Percentiles rank a stretch among this genome's conserved stretches.
These are phyloP conservation scores for Alloplasta piceator DNA, from an alignment of 2,888 invertebrate genomes.

Conservation along the genomic window DNA sequence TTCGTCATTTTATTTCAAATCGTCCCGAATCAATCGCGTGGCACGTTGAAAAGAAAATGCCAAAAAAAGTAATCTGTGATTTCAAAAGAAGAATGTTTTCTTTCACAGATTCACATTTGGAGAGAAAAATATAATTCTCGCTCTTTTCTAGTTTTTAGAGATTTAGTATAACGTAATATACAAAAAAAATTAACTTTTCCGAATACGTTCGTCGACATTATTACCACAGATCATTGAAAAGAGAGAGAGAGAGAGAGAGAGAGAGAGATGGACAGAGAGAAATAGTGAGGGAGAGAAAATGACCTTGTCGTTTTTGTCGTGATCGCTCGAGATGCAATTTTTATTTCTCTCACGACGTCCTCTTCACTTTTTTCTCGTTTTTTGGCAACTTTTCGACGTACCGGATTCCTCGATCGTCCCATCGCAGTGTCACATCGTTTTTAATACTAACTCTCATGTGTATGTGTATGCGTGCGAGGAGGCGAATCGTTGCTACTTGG, in stretches of 20 bases:
- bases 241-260: no score
- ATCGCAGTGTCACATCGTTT: conserved; percentile 51
- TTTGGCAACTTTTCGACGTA: conserved; percentile 69
- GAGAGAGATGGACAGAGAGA: no score
- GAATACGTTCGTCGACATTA: conserved; percentile 47
- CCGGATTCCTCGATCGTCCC: conserved; percentile 58
- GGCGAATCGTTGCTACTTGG: conserved; percentile 71
- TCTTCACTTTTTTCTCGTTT: conserved; percentile 43
- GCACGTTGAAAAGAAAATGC: conserved; percentile 36
- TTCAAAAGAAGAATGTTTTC: conserved; percentile 12
- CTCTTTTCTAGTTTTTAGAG: not conserved
- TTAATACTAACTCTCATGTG: conserved; percentile 66
- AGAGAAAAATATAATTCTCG: conserved; percentile 26
- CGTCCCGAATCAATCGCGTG: conserved; percentile 43
- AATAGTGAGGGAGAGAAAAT: conserved; percentile 14
- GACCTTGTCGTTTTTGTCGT: conserved; percentile 23
- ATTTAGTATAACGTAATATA: conserved; percentile 62
- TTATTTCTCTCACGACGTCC: conserved; percentile 24
- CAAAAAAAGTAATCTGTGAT: conserved; percentile 5
- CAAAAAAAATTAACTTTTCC: conserved; percentile 70
- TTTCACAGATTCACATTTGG: conserved; percentile 31
- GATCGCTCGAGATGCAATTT: conserved; percentile 20
- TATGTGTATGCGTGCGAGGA: conserved; percentile 27
- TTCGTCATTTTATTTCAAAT: conserved; percentile 8
- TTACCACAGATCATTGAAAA: conserved; percentile 4